Base-by-base conservation (phyloP, 2,888 invertebrate genomes). In the Scaeva pyrastri region DNA sequence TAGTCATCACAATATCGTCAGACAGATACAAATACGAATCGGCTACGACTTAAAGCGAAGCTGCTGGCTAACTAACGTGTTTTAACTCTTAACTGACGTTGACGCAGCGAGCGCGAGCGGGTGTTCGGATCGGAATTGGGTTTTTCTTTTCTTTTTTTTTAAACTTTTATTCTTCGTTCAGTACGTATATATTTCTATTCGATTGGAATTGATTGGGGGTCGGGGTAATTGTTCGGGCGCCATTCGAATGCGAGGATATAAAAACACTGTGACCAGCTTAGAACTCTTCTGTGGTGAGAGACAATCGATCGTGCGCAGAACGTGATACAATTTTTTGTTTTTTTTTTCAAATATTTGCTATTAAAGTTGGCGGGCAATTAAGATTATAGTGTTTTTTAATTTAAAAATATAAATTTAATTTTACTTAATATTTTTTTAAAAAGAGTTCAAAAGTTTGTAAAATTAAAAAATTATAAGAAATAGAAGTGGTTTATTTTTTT, bases 221-320 rank as follows among this genome's bases (percentile, higher is more conserved):
- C 31, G 41, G 23, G 48, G 48, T 21, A 64, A 39, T 23, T 60
- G 39, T 62, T 80, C 68, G 76, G 84, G 85, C 62, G 60, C 76
- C 60, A 76, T 85, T 55, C 76, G 80, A 85, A 76, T 73, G 60
- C 85, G 80, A 85, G 85, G 81, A 85, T 85, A 85, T 85, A 85
- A 77, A 85, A 85, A 21, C 76, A 76, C 76, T 56, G 81, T 48
- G 62, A 41, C 43, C 76, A 77, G 73, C 76, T 77, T 85, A 85
- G 85, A 85, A 85, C 85, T 73, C 85, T 85, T 85, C 85, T 85
- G 81, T 85, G 62, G 43, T 81, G 81, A 70, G 73, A 85, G 50
- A 81, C 76, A 76, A 73, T 70, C 36, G 85, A 81, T 70, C 73
- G 85, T 85, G 85, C 85, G 85, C 85, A 85, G 85, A 81, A 85